Evolutionary conservation across 2,113 vertebrate genomes (phyloP).

Genomic region (Tachysurus fulvidraco): DNA sequence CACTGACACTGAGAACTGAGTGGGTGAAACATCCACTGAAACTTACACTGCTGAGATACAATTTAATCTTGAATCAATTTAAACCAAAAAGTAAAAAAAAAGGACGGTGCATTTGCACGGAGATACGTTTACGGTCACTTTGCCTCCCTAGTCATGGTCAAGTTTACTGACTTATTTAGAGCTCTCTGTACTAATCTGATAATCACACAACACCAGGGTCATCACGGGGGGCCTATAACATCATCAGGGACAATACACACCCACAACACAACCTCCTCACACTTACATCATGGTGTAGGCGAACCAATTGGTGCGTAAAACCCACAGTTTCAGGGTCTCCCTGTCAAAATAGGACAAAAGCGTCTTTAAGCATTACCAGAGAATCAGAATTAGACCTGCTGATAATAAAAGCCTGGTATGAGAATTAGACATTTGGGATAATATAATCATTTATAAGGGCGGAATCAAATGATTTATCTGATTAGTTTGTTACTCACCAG

Average conservation of each 20-base stretch:
- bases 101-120: background rate
- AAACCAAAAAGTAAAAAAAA: background rate
- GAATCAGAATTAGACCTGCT: background rate
- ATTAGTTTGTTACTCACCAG: constrained; percentile 70
- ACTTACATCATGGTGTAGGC: constrained; percentile 76
- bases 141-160: background rate
- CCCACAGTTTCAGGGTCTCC: constrained; percentile 66
- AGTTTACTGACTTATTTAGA: background rate
- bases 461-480: background rate
- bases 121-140: background rate
- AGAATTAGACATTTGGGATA: background rate
- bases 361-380: background rate
- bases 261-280: background rate
- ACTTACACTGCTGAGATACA: background rate
- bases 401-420: background rate
- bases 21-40: background rate
- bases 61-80: background rate
- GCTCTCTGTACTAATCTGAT: background rate
- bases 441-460: background rate
- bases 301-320: constrained; percentile 67
- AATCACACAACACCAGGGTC: background rate
- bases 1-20: background rate
- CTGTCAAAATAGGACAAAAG: constrained; percentile 58
- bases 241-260: no score
- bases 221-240: no score